Conservation (phyloP, 2,113 vertebrate species). For the Tachysurus vachellii region DNA sequence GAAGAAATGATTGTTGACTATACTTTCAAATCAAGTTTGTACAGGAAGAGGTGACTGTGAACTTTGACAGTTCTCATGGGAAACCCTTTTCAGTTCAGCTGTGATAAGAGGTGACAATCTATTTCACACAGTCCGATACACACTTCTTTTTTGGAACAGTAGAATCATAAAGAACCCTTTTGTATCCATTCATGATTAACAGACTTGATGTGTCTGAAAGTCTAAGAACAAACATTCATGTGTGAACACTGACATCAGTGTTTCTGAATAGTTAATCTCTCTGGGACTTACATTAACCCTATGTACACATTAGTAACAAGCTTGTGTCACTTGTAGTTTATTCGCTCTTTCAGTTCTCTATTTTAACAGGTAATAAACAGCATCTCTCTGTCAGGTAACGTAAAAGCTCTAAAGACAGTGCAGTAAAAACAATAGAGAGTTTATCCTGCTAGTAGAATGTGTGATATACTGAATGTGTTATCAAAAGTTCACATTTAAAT, state of each 20-base stretch:
- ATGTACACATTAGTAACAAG: background rate
- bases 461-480: too few species aligned
- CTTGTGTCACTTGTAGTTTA: background rate
- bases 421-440: too few species aligned
- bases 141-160: background rate
- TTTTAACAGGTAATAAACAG: background rate
- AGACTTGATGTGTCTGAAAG: background rate
- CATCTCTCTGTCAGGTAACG: background rate
- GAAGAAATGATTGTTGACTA: slow-evolving; percentile 11
- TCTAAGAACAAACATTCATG: background rate
- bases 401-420: background rate
- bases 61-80: background rate
- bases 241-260: background rate
- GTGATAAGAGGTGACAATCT: slow-evolving; percentile 27
- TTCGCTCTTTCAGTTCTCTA: background rate
- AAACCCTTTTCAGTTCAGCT: background rate
- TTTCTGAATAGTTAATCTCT: background rate
- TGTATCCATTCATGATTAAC: background rate
- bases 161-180: slow-evolving; percentile 28
- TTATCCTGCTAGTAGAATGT: background rate
- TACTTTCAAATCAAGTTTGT: background rate
- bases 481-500: too few species aligned
- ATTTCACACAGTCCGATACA: background rate
- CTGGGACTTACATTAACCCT: background rate
- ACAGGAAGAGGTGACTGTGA: background rate